Base-by-base conservation (phyloP, 2,113 vertebrate genomes). In the Limnothrissa miodon region DNA sequence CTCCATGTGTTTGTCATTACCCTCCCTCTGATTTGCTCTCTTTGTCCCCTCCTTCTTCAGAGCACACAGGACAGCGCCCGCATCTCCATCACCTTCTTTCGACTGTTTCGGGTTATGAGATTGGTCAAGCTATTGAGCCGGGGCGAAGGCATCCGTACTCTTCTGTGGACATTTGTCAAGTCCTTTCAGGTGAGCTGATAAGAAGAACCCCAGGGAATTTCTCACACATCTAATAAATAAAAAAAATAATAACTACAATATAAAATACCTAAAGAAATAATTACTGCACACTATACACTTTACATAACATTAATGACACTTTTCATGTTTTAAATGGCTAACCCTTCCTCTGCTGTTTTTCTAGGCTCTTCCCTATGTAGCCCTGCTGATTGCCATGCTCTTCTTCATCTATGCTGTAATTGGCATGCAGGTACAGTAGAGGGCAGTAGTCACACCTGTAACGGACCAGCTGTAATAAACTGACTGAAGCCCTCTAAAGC, bases 401-500 rank as follows among this genome's bases (percentile, higher is more conserved):
- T 99, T 99, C 94, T 99, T 99, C 94, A 99, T 99, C 95, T 99
- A 99, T 0, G 98, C 98, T 0, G 98, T 99, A 83, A 99, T 99
- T 2, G 98, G 98, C 87, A 99, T 99, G 98, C 98, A 99, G 97
- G 98, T 99, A n/a, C n/a, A n/a, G n/a, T n/a, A n/a, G n/a, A n/a
- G n/a, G n/a, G n/a, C n/a, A n/a, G n/a, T n/a, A n/a, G n/a, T n/a
- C n/a, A n/a, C n/a, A n/a, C n/a, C n/a, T n/a, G n/a, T n/a, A n/a
- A n/a, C n/a, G n/a, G n/a, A n/a, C n/a, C n/a, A n/a, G n/a, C n/a
- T n/a, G n/a, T n/a, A n/a, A n/a, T n/a, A n/a, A n/a, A n/a, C n/a
- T n/a, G n/a, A n/a, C n/a, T n/a, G n/a, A n/a, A n/a, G n/a, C n/a
- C n/a, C n/a, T n/a, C n/a, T n/a, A n/a, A n/a, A n/a, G n/a, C n/a